Conservation (phyloP, 2,113 vertebrate species). For the Aramus guarauna region DNA sequence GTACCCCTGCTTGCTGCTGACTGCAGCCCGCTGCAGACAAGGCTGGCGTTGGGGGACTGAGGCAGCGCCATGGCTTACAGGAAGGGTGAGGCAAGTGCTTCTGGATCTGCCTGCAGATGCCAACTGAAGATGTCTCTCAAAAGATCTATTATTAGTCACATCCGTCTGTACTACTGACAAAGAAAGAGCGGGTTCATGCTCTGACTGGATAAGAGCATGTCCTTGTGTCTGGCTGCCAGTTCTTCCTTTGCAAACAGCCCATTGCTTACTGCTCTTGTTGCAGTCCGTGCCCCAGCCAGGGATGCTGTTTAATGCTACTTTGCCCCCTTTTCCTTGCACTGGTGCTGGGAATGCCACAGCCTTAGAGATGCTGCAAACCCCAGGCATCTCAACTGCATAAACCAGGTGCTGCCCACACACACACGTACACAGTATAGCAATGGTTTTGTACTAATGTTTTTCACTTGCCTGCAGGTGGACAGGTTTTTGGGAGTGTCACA, state of each 20-base stretch:
- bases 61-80: not conserved
- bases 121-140: not conserved
- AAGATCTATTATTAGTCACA: not conserved
- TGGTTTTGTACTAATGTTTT: not conserved
- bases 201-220: not conserved
- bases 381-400: not conserved
- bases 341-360: not conserved
- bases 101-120: not conserved
- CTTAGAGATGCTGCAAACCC: not conserved
- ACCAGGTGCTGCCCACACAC: not conserved
- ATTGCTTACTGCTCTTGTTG: not conserved
- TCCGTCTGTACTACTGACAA: not conserved
- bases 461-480: not conserved
- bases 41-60: rapidly evolving
- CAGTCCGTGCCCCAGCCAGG: not conserved
- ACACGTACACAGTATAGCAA: not conserved
- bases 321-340: not conserved
- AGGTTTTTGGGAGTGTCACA: not conserved
- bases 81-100: not conserved
- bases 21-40: not conserved
- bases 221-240: not conserved
- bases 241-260: not conserved
- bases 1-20: not conserved
- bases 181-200: not conserved
- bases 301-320: not conserved